These are phyloP conservation scores for Oceanites oceanicus DNA, from an alignment of 2,113 vertebrate species.

Conservation along the genomic window DNA sequence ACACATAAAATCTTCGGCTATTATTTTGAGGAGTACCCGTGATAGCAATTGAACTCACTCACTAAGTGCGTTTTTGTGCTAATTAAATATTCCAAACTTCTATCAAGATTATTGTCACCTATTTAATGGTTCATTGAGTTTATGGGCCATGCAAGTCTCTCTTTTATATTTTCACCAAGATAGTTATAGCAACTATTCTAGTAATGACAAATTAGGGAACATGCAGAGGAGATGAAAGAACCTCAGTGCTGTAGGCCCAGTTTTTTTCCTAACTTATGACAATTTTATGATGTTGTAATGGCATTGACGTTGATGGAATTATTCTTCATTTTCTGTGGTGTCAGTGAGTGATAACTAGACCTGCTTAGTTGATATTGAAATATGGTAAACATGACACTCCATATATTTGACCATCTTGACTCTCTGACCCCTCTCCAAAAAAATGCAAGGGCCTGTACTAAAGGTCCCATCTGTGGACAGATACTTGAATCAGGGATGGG, in stretches of 20 bases:
- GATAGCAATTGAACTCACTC: constrained; percentile 73
- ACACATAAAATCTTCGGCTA: constrained; percentile 75
- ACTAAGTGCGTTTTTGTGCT: constrained; percentile 79
- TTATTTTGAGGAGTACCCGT: constrained; percentile 78
- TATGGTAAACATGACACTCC: not conserved
- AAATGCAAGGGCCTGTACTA: not conserved
- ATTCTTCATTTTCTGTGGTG: not conserved
- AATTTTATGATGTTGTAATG: constrained; percentile 33
- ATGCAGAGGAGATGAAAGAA: constrained; percentile 67
- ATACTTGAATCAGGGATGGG: not conserved
- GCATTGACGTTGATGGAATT: constrained; percentile 49
- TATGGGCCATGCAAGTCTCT: constrained; percentile 71
- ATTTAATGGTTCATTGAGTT: constrained; percentile 84
- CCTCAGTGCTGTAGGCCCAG: constrained; percentile 29
- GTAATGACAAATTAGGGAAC: constrained; percentile 73
- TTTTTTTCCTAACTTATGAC: constrained; percentile 18
- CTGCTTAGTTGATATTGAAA: not conserved
- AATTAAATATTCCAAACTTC: constrained; percentile 84
- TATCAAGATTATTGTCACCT: constrained; percentile 84
- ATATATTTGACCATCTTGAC: not conserved
- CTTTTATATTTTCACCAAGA: constrained; percentile 74
- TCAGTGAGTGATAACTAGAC: not conserved
- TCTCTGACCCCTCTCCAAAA: not conserved
- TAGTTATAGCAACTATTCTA: constrained; percentile 71
- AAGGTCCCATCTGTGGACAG: not conserved